These are phyloP conservation scores for Oeneis ivallda DNA, from an alignment of 2,888 invertebrate species.

Conservation along the genomic window DNA sequence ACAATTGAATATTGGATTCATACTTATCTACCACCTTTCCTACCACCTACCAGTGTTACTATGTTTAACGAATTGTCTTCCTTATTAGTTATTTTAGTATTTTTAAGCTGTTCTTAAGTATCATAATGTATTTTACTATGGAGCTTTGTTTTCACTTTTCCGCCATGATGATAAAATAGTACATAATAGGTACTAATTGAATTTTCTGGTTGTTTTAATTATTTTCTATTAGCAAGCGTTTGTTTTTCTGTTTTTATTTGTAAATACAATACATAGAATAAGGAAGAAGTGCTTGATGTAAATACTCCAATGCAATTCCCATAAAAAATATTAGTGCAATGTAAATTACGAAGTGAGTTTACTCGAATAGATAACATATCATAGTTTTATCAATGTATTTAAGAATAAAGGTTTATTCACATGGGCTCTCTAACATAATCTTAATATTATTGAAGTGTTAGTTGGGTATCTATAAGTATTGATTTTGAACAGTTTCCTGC, in stretches of 20 bases:
- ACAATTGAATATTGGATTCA: not conserved
- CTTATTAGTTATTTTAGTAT: not conserved
- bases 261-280: too few relatives aligned
- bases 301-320: conserved; percentile 5
- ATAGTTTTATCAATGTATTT: conserved; percentile 48
- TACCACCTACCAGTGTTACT: not conserved
- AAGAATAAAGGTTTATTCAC: conserved; percentile 16
- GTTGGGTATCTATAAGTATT: too few relatives aligned
- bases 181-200: too few relatives aligned
- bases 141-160: not conserved
- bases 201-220: too few relatives aligned
- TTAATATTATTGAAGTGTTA: not conserved
- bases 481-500: too few relatives aligned
- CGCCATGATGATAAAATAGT: too few relatives aligned
- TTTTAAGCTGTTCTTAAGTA: too few relatives aligned
- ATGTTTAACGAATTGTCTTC: not conserved
- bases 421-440: not conserved
- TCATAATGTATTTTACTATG: not conserved
- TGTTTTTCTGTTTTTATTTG: not conserved
- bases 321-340: conserved; percentile 44
- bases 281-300: not conserved
- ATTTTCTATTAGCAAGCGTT: too few relatives aligned
- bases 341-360: conserved; percentile 39
- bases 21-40: too few relatives aligned
- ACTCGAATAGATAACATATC: conserved; percentile 72